Evolutionary conservation across 2,113 vertebrate species (phyloP), one percentile per base, ranked within the genome.

Genomic region (Emydura subglobosa): DNA sequence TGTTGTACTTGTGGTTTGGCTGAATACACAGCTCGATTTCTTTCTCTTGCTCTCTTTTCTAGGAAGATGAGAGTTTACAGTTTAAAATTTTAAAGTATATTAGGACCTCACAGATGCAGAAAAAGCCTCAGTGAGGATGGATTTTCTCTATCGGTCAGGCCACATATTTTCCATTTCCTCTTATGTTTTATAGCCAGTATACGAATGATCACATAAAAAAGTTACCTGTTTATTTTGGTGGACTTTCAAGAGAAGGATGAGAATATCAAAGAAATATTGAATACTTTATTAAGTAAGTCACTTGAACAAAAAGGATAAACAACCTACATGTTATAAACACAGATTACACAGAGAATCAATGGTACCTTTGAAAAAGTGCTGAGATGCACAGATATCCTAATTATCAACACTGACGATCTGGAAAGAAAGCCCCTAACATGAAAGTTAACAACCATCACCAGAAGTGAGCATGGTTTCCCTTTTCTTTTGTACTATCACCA

Each of bases 361-460:
- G 5, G 85, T 89, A 72, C 87, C 97, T 96, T 87, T 94, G 91
- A 91, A 89, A 89, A 89, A 95, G 86, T 92, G 89, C 94, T 49
- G 88, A 95, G 97, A 90, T 96, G 85, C 93, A 87, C 88, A 95
- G 92, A 82, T 74, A 88, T 86, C 65, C 84, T 86, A 91, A 96
- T 90, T 92, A 96, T 87, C 91, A 97, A 97, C 92, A 76, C 92
- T 34, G 95, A 92, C 93, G 95, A 93, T 88, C 82, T 92, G 95
- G 95, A 94, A 95, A 95, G 96, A 97, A 95, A 96, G 95, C 92
- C 97, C 92, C 93, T 97, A 88, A 94, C 97, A 87, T 92, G 94
- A 96, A 97, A 98, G 97, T 98, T 97, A 97, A 97, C 98, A 96
- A 91, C 96, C 97, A 90, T 95, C 89, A 55, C 91, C 85, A 87